These are phyloP conservation scores for Microplitis deprimator DNA, from an alignment of 2,888 invertebrate species.

Conservation along the genomic window DNA sequence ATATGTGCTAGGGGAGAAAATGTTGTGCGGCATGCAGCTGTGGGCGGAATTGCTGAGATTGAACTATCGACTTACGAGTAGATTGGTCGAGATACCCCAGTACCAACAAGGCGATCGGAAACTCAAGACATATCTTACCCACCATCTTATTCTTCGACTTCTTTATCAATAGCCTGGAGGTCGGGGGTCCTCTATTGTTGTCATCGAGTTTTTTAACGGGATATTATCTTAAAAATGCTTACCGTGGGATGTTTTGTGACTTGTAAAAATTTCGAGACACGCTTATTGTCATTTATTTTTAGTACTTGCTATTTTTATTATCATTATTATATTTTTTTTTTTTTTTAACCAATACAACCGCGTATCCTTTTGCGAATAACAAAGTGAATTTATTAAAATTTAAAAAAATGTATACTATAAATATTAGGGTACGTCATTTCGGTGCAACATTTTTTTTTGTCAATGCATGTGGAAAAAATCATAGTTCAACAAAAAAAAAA, in stretches of 20 bases:
- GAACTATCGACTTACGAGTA: conserved; percentile 41
- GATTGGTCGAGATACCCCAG: conserved; percentile 36
- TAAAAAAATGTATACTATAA: too few species aligned
- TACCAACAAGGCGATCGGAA: conserved; percentile 4
- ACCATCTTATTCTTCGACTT: conserved; percentile 40
- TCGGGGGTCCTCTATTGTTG: conserved; percentile 40
- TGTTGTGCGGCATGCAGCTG: conserved; percentile 36
- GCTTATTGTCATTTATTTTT: conserved; percentile 13
- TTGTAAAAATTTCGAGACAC: conserved; percentile 24
- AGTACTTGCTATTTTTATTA: conserved; percentile 6
- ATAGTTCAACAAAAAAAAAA: too few species aligned
- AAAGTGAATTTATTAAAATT: too few species aligned
- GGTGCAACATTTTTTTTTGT: too few species aligned
- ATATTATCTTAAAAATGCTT: conserved; percentile 30
- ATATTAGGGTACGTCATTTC: too few species aligned
- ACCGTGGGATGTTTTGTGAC: conserved; percentile 18
- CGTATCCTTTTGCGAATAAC: too few species aligned
- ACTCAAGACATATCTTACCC: conserved; percentile 31
- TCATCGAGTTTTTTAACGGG: conserved; percentile 32
- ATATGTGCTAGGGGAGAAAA: conserved; percentile 14
- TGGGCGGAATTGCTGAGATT: conserved; percentile 42
- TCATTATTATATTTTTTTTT: not conserved
- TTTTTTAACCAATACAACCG: too few species aligned
- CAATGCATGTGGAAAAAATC: too few species aligned
- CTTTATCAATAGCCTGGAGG: conserved; percentile 37